phyloP scores from a whole-genome alignment of 1,140 invertebrate genomes.

The Centruroides sculpturatus region DNA sequence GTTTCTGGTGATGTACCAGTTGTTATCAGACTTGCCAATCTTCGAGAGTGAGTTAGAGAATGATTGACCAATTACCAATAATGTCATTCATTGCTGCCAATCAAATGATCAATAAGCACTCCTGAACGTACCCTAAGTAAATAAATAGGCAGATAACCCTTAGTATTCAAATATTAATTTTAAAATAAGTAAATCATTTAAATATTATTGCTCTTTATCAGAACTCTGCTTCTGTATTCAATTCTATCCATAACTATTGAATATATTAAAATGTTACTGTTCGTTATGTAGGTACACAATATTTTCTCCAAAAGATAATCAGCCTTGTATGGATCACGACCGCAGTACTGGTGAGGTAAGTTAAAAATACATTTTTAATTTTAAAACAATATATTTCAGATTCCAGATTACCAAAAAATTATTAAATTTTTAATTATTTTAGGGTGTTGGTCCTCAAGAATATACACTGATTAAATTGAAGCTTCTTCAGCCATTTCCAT shows the following conservation, averaged over 20 bases:
- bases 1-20: no score
- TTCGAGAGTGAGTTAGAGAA: no score
- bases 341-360: conserved; percentile 68
- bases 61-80: no score
- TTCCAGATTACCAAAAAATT: neutral
- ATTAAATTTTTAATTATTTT: neutral
- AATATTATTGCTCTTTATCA: no score
- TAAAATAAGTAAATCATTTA: no score
- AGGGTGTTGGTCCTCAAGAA: conserved; percentile 91
- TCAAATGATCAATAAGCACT: no score
- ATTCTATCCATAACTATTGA: neutral
- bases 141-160: no score
- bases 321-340: conserved; percentile 99
- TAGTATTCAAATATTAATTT: no score
- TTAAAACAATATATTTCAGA: neutral
- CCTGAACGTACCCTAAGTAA: no score
- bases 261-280: neutral
- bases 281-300: conserved; percentile 58
- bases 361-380: neutral
- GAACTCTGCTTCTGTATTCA: no score
- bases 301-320: conserved; percentile 88
- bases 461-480: conserved; percentile 96
- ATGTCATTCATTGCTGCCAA: no score
- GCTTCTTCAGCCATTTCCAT: conserved; percentile 55
- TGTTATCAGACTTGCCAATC: no score